Evolutionary conservation across 2,113 vertebrate species (phyloP).

Genomic region (Bombycilla garrulus): DNA sequence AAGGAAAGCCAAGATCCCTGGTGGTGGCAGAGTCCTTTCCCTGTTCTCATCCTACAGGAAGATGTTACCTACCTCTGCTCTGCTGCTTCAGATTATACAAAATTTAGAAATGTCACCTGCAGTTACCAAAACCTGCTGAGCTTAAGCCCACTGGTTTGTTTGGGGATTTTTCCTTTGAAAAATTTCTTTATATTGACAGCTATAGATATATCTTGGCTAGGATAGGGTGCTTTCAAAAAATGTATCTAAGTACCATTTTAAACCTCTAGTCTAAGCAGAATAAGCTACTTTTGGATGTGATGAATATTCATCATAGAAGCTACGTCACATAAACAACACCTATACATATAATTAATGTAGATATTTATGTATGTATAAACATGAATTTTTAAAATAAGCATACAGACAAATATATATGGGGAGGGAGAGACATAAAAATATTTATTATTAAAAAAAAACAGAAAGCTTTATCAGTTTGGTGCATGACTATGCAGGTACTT

Average conservation of each 20-base stretch:
- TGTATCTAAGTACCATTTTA: not conserved
- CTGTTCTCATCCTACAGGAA: not conserved
- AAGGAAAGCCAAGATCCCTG: not conserved
- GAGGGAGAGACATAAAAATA: not conserved
- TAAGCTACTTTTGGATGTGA: not conserved
- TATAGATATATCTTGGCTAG: not conserved
- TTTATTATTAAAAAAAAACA: not conserved
- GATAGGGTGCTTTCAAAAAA: not conserved
- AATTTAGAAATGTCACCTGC: not conserved
- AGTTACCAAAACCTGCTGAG: not conserved
- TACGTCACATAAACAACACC: not conserved
- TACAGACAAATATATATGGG: rapidly evolving
- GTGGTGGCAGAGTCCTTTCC: not conserved
- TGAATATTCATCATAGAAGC: not conserved
- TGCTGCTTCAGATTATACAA: not conserved
- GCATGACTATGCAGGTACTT: not conserved
- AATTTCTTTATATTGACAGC: not conserved
- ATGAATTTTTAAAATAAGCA: not conserved
- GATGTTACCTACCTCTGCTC: not conserved
- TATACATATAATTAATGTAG: not conserved
- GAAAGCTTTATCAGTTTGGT: not conserved
- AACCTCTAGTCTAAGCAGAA: not conserved
- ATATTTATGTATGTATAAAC: not conserved
- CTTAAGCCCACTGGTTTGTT: not conserved
- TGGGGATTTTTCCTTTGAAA: not conserved